Conservation (phyloP, 2,888 invertebrate species). For the Mactromeris polynyma region DNA sequence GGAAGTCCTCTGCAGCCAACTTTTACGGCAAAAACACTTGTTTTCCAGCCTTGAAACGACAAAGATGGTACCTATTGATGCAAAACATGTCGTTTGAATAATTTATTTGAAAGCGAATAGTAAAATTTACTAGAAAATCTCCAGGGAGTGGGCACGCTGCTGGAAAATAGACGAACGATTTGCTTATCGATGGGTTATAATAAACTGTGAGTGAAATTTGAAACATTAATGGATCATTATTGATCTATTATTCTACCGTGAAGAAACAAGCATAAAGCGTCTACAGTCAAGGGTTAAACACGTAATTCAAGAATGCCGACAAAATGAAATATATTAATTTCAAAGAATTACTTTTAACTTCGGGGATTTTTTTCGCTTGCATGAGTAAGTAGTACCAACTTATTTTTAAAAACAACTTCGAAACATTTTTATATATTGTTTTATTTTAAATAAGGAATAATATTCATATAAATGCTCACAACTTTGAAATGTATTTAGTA, state of each 20-base stretch:
- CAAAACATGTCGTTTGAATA: neutral
- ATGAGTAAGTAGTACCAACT: neutral
- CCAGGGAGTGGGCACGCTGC: too few species aligned
- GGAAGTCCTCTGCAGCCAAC: too few species aligned
- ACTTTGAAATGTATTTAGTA: too few species aligned
- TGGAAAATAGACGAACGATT: too few species aligned
- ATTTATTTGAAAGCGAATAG: neutral
- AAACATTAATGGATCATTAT: neutral
- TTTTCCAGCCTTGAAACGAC: too few species aligned
- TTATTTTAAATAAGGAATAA: too few species aligned
- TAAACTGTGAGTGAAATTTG: neutral
- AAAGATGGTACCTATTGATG: too few species aligned
- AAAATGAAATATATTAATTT: neutral
- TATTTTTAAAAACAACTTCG: too few species aligned
- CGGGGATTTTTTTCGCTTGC: neutral
- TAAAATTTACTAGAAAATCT: too few species aligned
- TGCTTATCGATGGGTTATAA: neutral
- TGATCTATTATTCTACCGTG: neutral
- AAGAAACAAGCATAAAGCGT: neutral
- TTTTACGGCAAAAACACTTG: too few species aligned
- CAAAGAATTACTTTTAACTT: neutral
- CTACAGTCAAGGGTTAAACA: neutral
- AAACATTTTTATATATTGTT: too few species aligned
- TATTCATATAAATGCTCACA: too few species aligned
- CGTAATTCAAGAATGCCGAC: neutral